Evolutionary conservation across 53 echinoderm and acorn worm species (phyloP).

Genomic region (Patiria pectinifera): DNA sequence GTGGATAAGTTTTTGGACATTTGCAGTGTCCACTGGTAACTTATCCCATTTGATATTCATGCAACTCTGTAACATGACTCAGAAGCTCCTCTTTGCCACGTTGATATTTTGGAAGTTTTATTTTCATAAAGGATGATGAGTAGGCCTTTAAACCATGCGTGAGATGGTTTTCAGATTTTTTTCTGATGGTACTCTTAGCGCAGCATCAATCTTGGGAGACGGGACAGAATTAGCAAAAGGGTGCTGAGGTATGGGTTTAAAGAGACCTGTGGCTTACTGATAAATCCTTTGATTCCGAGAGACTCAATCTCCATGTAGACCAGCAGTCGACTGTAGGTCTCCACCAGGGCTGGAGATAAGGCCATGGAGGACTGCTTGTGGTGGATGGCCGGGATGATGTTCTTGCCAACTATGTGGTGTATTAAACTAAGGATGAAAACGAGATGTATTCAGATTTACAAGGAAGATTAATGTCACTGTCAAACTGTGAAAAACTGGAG

Average conservation of each 20-base stretch:
- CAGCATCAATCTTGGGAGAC: background rate
- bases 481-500: too few species aligned
- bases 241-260: background rate
- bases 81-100: background rate
- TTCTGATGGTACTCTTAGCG: background rate
- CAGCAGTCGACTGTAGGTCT: slow-evolving; percentile 94
- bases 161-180: too few species aligned
- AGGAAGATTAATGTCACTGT: background rate
- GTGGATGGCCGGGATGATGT: slow-evolving; percentile 52
- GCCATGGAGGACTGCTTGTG: slow-evolving; percentile 68
- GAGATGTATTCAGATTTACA: background rate
- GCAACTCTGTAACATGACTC: background rate
- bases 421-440: slow-evolving; percentile 67
- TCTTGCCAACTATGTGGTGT: slow-evolving; percentile 88
- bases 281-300: slow-evolving; percentile 94
- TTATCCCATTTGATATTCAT: background rate
- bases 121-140: too few species aligned
- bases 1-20: too few species aligned
- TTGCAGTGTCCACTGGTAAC: background rate
- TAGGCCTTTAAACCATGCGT: too few species aligned
- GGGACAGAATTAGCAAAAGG: background rate
- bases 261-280: slow-evolving; percentile 69
- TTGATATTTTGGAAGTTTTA: too few species aligned
- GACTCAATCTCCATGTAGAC: slow-evolving; percentile 97
- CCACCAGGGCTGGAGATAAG: slow-evolving; percentile 88